Conservation (phyloP, 2,797 vertebrate genomes). For the Nyctibius grandis region DNA sequence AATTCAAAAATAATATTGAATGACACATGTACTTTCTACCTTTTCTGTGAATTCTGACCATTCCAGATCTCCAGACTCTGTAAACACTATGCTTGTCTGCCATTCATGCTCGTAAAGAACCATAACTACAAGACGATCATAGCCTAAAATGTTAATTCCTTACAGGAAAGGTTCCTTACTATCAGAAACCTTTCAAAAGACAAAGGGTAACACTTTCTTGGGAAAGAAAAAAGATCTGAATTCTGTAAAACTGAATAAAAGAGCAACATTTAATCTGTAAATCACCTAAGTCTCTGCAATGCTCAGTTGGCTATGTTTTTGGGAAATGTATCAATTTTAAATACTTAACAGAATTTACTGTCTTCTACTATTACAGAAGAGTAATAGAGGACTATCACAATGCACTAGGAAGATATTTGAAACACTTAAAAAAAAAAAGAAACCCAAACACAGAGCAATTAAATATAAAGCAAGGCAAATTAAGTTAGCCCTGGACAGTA, state of each 20-base stretch:
- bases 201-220: background rate
- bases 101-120: background rate
- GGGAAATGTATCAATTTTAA: background rate
- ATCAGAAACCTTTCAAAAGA: background rate
- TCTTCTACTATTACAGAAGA: background rate
- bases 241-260: background rate
- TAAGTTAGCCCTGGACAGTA: background rate
- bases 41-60: background rate
- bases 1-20: background rate
- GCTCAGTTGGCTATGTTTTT: background rate
- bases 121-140: background rate
- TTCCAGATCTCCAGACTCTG: background rate
- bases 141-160: background rate
- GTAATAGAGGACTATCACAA: background rate
- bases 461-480: background rate
- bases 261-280: background rate
- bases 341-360: background rate
- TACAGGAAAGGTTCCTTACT: background rate
- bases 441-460: background rate
- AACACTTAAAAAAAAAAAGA: background rate
- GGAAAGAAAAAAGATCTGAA: background rate
- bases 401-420: background rate
- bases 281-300: background rate
- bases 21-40: background rate
- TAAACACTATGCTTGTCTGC: background rate